phyloP scores from a whole-genome alignment of 2,113 vertebrate genomes.

The Oncorhynchus kisutch region DNA sequence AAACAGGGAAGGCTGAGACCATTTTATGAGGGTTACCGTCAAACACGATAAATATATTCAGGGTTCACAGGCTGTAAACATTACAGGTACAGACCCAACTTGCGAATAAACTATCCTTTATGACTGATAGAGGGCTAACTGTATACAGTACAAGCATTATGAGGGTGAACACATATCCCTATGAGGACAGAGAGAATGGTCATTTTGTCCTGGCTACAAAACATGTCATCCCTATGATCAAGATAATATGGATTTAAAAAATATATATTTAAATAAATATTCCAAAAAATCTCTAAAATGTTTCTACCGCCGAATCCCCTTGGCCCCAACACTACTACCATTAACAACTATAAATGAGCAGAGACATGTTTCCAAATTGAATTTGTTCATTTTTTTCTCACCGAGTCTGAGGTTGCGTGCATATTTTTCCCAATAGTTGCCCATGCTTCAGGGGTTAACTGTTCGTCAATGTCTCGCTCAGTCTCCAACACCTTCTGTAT shows the following conservation, averaged over 20 bases:
- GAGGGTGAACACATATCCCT: conserved; percentile 33
- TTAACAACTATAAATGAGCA: conserved; percentile 64
- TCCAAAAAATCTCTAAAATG: too few species aligned
- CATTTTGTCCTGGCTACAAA: conserved; percentile 65
- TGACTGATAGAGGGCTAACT: conserved; percentile 14
- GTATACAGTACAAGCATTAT: conserved; percentile 25
- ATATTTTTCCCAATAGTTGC: conserved; percentile 78
- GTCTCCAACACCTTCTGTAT: conserved; percentile 76
- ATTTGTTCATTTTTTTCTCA: conserved; percentile 74
- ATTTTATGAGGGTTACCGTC: neutral
- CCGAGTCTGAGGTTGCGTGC: conserved; percentile 76
- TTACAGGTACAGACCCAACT: conserved; percentile 13
- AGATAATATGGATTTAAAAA: conserved; percentile 1
- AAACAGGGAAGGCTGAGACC: conserved; percentile 17
- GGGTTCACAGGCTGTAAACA: conserved; percentile 35
- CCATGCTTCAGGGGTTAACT: conserved; percentile 78
- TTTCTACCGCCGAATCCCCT: conserved; percentile 61
- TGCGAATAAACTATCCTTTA: neutral
- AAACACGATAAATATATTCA: conserved; percentile 31
- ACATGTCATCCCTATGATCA: conserved; percentile 30
- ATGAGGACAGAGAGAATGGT: conserved; percentile 71
- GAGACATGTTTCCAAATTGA: conserved; percentile 74
- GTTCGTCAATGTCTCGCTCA: conserved; percentile 74
- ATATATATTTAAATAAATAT: conserved; percentile 3
- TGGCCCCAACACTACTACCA: conserved; percentile 56